Conservation (phyloP, 2,113 vertebrate species). For the Hucho hucho region DNA sequence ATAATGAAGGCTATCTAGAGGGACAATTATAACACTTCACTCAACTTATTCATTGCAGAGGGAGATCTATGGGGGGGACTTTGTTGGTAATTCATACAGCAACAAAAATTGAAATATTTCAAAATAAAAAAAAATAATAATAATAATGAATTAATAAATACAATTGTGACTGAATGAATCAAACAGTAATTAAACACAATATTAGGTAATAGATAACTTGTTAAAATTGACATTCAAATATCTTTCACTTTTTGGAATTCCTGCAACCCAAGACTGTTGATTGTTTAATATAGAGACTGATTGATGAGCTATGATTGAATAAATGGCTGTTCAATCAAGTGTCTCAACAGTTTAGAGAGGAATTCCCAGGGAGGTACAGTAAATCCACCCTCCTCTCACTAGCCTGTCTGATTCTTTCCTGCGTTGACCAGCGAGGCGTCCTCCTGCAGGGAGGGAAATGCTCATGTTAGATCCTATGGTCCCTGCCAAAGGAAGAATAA, state of each 20-base stretch:
- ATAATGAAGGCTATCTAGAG: background rate
- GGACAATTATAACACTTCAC: conserved; percentile 1
- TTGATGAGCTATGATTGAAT: background rate
- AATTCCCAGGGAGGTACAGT: background rate
- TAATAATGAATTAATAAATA: too few species aligned
- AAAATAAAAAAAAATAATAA: background rate
- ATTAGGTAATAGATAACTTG: background rate
- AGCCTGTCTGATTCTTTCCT: background rate
- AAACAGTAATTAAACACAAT: background rate
- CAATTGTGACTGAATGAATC: background rate
- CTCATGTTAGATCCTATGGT: conserved; percentile 35
- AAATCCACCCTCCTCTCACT: background rate
- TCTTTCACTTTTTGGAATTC: background rate
- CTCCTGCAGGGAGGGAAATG: conserved; percentile 18
- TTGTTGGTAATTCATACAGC: background rate
- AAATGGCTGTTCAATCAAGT: background rate
- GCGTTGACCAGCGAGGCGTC: conserved; percentile 33
- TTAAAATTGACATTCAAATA: too few species aligned
- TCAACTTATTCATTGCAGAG: background rate
- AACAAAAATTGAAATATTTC: background rate
- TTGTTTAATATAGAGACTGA: background rate
- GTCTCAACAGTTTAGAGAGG: background rate
- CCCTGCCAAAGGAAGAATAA: conserved; percentile 50
- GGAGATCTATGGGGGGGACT: background rate
- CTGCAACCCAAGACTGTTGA: background rate